These are phyloP conservation scores for Microcebus murinus DNA, from an alignment of 2,113 vertebrate genomes.

Conservation along the genomic window DNA sequence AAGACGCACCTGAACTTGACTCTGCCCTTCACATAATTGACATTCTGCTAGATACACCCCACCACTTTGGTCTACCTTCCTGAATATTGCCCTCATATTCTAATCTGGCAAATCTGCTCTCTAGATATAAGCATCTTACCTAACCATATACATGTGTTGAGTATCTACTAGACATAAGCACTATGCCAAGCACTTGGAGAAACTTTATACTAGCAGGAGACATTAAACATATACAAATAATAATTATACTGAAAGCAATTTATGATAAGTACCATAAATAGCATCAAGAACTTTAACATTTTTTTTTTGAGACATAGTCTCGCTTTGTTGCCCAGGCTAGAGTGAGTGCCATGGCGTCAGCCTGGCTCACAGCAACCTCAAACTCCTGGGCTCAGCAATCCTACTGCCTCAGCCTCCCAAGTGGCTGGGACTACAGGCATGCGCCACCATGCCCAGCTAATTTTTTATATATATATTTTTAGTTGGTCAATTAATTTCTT, in stretches of 20 bases:
- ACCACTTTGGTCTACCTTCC: not conserved
- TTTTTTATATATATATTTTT: no score
- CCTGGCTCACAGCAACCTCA: no score
- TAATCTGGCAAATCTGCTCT: not conserved
- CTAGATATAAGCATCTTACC: not conserved
- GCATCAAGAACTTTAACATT: not conserved
- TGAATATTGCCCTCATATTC: not conserved
- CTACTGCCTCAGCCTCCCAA: no score
- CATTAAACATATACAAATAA: constrained; percentile 5
- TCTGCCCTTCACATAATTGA: not conserved
- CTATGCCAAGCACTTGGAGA: not conserved
- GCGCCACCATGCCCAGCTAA: no score
- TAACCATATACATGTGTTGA: constrained; percentile 13
- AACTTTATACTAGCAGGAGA: not conserved
- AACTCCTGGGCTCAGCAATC: no score
- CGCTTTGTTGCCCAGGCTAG: no score
- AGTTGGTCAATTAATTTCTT: no score
- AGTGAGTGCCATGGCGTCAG: no score
- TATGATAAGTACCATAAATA: not conserved
- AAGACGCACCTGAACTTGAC: not conserved
- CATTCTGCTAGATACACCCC: not conserved
- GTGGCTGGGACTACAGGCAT: no score
- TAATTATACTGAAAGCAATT: not conserved
- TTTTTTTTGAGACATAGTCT: not conserved
- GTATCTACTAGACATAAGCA: not conserved